phyloP scores from a whole-genome alignment of 2,113 vertebrate genomes.

The Capreolus pygargus region DNA sequence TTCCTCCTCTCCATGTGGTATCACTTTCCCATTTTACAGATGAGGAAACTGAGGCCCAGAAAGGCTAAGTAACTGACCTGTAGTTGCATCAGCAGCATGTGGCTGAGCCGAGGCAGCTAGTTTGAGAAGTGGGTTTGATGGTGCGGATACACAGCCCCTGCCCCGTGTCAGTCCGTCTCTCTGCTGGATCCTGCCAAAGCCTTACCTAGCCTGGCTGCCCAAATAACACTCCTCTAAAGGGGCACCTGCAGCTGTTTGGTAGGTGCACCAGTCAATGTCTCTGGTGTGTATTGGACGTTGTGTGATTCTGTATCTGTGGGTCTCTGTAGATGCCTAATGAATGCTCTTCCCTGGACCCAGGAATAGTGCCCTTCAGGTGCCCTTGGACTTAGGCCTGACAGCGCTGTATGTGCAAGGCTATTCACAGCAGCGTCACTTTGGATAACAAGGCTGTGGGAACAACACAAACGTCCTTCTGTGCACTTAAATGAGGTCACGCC shows the following conservation, averaged over 20 bases:
- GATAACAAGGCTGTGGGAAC: neutral
- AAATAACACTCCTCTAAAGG: neutral
- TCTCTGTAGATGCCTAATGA: neutral
- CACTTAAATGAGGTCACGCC: neutral
- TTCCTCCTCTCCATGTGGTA: neutral
- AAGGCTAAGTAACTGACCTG: neutral
- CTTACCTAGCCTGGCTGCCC: fast-evolving
- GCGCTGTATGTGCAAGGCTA: fast-evolving
- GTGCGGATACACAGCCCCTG: fast-evolving
- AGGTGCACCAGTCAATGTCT: fast-evolving
- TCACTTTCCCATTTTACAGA: neutral
- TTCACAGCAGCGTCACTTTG: neutral
- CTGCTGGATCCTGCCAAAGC: fast-evolving
- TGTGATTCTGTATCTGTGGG: neutral
- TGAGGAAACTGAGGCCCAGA: neutral
- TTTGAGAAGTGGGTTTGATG: neutral
- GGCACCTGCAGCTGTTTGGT: fast-evolving
- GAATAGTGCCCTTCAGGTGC: neutral
- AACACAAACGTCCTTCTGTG: fast-evolving
- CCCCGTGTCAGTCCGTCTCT: fast-evolving
- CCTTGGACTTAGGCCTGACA: neutral
- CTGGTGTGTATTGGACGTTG: fast-evolving
- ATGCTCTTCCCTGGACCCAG: neutral
- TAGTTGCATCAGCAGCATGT: fast-evolving
- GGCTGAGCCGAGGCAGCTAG: neutral